Base-by-base conservation (phyloP, 37 sponge, comb jelly and placozoan genomes). In the Crambe crambe region DNA sequence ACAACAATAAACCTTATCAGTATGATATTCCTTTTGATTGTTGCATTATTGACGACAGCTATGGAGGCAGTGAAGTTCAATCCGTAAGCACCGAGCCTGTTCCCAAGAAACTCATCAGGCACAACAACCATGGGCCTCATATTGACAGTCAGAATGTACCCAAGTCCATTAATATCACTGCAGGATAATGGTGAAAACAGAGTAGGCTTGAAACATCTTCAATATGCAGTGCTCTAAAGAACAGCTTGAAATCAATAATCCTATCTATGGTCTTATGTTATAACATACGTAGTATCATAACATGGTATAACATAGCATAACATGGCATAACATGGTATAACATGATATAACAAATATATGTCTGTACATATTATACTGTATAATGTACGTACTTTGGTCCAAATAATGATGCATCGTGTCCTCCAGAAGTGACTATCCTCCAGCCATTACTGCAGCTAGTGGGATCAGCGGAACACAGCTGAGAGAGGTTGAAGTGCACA, bases 381-480 rank as follows among this genome's bases (percentile, higher is more conserved):
- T n/a, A n/a, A 41, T 57, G 6, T 40, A 58, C 60, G 56, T 12
- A 81, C 82, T 64, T 81, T 71, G 73, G 82, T 29, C 73, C 82
- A 76, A 70, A 58, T 41, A 73, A 51, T 2, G 79, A 37, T 72
- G 62, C 43, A 25, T 17, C 10, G 22, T 9, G 18, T 61, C 79
- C 82, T 77, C 0, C 29, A 32, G 31, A 61, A 39, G 64, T 77
- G 2, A 76, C 41, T 22, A 82, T 32, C 69, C 22, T 18, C 90
- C 90, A 90, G 26, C 90, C 90, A 66, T 70, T 77, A 34, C 21
- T 77, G 39, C 86, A 84, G 42, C 59, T 51, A 3, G n/a, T 41
- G 1, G 58, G 59, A 2, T 12, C 29, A 18, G 23, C 38, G 30
- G 70, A 1, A 42, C 90, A 90, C 25, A 85, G 36, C 6, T 31